These are phyloP conservation scores for Mormyrus iriodes DNA, from an alignment of 2,113 vertebrate species.

Conservation along the genomic window DNA sequence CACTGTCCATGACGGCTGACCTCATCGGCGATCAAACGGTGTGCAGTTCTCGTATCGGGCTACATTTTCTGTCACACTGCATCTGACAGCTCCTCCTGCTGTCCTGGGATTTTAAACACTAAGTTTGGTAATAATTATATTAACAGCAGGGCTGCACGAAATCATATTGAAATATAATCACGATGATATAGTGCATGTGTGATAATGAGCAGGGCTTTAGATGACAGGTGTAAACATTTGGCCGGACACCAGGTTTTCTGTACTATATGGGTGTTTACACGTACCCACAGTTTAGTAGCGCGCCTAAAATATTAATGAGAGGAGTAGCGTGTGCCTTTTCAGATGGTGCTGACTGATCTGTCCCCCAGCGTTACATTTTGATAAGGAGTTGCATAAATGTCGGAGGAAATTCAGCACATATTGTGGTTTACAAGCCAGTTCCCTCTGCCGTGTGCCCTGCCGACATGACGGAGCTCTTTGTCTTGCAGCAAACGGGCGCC, in stretches of 20 bases:
- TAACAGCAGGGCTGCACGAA: not conserved
- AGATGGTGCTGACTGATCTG: not conserved
- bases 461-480: not conserved
- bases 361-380: not conserved
- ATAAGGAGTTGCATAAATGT: not conserved
- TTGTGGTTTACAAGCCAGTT: not conserved
- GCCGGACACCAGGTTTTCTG: no score
- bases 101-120: not conserved
- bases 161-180: not conserved
- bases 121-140: not conserved
- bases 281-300: no score
- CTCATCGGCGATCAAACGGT: constrained; percentile 86
- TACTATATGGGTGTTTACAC: no score
- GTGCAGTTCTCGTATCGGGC: constrained; percentile 15
- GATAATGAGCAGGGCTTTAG: no score
- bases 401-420: not conserved
- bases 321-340: not conserved
- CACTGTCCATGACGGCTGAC: constrained; percentile 87
- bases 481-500: constrained; percentile 75
- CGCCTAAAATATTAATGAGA: no score
- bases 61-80: not conserved
- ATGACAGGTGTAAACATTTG: no score
- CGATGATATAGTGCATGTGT: not conserved
- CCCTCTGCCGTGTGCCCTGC: not conserved
- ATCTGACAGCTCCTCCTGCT: not conserved